These are phyloP conservation scores for Aeoliscus strigatus DNA, from an alignment of 2,797 vertebrate genomes.

Conservation along the genomic window DNA sequence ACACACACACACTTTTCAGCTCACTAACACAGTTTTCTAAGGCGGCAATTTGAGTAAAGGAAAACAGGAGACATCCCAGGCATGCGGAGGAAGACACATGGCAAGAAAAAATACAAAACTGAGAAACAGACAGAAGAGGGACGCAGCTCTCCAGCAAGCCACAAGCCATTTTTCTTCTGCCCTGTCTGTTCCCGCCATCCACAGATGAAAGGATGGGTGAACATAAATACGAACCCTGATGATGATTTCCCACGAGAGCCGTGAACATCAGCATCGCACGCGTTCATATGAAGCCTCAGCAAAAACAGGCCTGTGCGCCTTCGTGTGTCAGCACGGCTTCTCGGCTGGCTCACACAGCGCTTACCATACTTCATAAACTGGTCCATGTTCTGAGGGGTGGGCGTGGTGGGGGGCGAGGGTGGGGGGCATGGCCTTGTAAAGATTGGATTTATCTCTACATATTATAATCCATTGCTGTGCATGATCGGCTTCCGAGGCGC, in stretches of 20 bases:
- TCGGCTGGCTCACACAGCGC: too few relatives aligned
- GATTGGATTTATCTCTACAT: slow-evolving; percentile 15
- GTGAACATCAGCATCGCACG: slow-evolving; percentile 49
- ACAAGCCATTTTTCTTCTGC: slow-evolving; percentile 20
- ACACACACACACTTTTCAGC: slow-evolving; percentile 54
- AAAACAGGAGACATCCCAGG: slow-evolving; percentile 58
- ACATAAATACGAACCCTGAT: slow-evolving; percentile 56
- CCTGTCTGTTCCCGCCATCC: slow-evolving; percentile 9
- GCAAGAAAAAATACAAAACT: slow-evolving; percentile 17
- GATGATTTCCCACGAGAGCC: slow-evolving; percentile 64
- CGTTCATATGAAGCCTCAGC: slow-evolving; percentile 33
- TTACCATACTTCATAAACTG: slow-evolving; percentile 28
- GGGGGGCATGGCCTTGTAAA: slow-evolving; percentile 11
- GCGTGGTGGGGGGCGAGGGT: too few relatives aligned
- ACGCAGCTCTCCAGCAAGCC: slow-evolving; percentile 38
- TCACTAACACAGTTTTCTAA: slow-evolving; percentile 56
- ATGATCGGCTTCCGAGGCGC: slow-evolving; percentile 16
- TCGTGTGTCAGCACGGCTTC: slow-evolving; percentile 37
- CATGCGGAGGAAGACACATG: slow-evolving; percentile 29
- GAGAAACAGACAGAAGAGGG: slow-evolving; percentile 29
- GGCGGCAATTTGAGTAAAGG: slow-evolving; percentile 63
- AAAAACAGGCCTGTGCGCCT: slow-evolving; percentile 58
- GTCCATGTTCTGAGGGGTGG: slow-evolving; percentile 13
- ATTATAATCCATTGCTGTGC: slow-evolving; percentile 1
- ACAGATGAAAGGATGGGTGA: slow-evolving; percentile 43